Evolutionary conservation across 2,797 vertebrate genomes (phyloP), one percentile per base, ranked within the genome.

Genomic region (Cercopithecus mitis): DNA sequence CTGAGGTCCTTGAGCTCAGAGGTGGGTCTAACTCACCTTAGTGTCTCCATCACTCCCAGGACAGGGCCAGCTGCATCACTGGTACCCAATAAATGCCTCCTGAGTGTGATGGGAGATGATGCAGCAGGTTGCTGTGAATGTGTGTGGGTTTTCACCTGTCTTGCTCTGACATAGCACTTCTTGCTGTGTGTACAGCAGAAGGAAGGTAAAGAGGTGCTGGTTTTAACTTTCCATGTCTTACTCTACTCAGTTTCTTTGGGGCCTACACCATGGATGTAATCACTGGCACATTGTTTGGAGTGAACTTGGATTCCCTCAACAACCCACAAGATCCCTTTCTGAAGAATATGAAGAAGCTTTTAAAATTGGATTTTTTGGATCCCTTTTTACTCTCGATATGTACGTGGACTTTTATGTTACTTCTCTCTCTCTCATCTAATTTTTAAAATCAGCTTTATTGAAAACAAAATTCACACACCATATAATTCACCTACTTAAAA

Each of bases 221-320:
- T 33, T 58, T 81, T 41, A 90, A 33, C 7, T 27, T 13, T 30
- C 5, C 4, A 1, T 33, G 1, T 82, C 2, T 88, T 75, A 7
- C 72, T 84, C 19, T 50, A 64, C 87, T 80, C n/a, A 99, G 99
- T 20, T 94, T 98, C 55, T 98, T 99, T 20, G 99, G 99, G 2
- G 90, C 99, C 2, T 99, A 99, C 98, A 99, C 98, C 83, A 98
- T 99, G 99, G 99, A 99, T 64, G 98, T 99, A 19, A 98, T 99
- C n/a, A 98, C 98, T 77, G 99, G 99, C 97, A 99, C 98, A 2
- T 91, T 99, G 19, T 99, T 99, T 98, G 99, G 99, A 70, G 98
- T 99, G 2, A 98, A 99, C 85, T 98, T 99, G 0, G 98, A 99
- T 97, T 99, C 99, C 1, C 97, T 99, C 75, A 99, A 99, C 98